Evolutionary conservation across 2,113 vertebrate genomes (phyloP).

Genomic region (Eulemur rufifrons): DNA sequence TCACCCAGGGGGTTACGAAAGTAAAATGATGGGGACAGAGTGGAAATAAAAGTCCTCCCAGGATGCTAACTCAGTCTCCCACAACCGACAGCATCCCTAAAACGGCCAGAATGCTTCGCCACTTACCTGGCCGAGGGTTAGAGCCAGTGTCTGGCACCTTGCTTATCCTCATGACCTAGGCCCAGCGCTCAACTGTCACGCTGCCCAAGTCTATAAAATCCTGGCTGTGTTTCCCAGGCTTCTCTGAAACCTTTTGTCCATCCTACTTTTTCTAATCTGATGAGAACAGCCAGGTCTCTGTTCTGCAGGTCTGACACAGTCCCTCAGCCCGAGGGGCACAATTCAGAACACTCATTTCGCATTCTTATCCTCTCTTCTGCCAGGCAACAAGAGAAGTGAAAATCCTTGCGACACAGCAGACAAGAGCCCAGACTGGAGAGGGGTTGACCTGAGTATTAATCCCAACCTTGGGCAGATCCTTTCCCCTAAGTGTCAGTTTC

Average conservation of each 20-base stretch:
- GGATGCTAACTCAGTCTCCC: background rate
- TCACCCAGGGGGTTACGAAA: background rate
- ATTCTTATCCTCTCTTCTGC: background rate
- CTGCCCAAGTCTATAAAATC: background rate
- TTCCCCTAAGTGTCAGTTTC: background rate
- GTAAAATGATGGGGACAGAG: background rate
- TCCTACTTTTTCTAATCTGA: background rate
- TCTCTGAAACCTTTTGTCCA: background rate
- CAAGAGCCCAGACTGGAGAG: background rate
- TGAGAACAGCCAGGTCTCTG: background rate
- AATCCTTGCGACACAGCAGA: background rate
- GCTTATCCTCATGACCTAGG: background rate
- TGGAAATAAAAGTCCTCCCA: background rate
- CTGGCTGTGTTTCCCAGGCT: background rate
- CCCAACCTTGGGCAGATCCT: background rate
- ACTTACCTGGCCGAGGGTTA: accelerated
- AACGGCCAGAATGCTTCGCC: background rate
- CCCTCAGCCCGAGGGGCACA: background rate
- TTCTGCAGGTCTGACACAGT: background rate
- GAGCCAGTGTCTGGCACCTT: background rate
- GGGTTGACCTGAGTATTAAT: accelerated
- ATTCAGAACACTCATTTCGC: background rate
- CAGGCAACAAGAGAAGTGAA: background rate
- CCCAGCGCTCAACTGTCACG: background rate
- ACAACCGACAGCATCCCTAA: background rate